Conservation (phyloP, 2,888 invertebrate species). For the Plagodis pulveraria region DNA sequence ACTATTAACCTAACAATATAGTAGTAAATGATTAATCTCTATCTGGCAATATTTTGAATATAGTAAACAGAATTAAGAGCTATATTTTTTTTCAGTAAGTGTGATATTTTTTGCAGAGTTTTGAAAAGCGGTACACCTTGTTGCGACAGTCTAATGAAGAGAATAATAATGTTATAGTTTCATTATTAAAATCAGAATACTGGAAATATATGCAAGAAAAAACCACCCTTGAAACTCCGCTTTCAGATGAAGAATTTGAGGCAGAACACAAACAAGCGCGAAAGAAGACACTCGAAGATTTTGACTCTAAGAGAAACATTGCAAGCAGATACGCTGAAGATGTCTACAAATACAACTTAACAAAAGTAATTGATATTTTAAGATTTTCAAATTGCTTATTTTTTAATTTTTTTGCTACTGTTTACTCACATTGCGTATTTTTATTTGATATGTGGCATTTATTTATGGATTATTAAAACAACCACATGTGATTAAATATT, state of each 20-base stretch:
- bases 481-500: background rate
- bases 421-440: no score
- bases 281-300: slow-evolving; percentile 10
- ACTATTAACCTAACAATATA: no score
- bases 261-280: slow-evolving; percentile 11
- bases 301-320: slow-evolving; percentile 8
- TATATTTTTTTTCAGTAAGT: no score
- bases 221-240: background rate
- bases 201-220: slow-evolving; percentile 9
- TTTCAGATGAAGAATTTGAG: slow-evolving; percentile 1
- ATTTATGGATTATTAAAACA: background rate
- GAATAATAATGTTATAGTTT: slow-evolving; percentile 22
- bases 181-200: slow-evolving; percentile 15
- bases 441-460: background rate
- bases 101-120: slow-evolving; percentile 17
- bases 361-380: slow-evolving; percentile 3
- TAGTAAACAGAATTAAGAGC: no score
- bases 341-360: slow-evolving; percentile 6
- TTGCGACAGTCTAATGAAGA: slow-evolving; percentile 20
- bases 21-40: no score
- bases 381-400: background rate
- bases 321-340: slow-evolving; percentile 14
- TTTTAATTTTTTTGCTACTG: background rate
- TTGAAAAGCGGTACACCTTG: slow-evolving; percentile 13
- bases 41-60: no score